Evolutionary conservation across 2,113 vertebrate genomes (phyloP), one percentile per base, ranked within the genome.

Genomic region (Trachemys scripta): DNA sequence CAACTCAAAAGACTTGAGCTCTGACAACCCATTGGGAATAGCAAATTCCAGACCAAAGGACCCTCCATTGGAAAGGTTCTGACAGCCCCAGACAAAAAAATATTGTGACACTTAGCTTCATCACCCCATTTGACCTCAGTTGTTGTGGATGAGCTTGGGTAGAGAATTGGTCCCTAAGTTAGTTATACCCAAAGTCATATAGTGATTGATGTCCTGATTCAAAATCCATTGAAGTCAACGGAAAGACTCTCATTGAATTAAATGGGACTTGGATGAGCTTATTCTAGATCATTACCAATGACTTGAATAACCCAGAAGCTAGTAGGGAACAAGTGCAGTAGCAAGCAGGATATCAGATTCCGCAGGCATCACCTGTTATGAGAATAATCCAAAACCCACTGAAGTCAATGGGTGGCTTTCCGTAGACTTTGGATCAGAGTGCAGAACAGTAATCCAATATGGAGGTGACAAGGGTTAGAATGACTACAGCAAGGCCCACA

Each of bases 1-100:
- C 87, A 90, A 35, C 90, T 51, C 38, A 62, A 27, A 75, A 84
- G 54, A 87, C 27, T 88, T 85, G 96, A 95, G 59, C 56, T 38
- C 9, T 72, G 19, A 94, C 35, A 88, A 92, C 35, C 8, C 35
- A 90, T 80, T 10, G 69, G 56, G 62, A 47, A 45, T 2, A 88
- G 87, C 38, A 87, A 75, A 42, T 50, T 35, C 62, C 16, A 84
- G 31, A 0, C 0, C 31, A 82, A 51, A 38, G 93, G 69, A 86
- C 1, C 0, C 22, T 82, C 35, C 49, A 19, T 89, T 85, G 47
- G 22, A 45, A 92, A 93, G 83, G 56, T 38, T 94, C 25, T 86
- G 56, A 82, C 72, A 92, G 84, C 69, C 31, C 50, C 1, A 2
- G 38, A 72, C 50, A 82, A 90, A 54, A 65, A 25, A 90, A 65